Base-by-base conservation (phyloP, 2,797 vertebrate genomes). In the Alectoris magna region DNA sequence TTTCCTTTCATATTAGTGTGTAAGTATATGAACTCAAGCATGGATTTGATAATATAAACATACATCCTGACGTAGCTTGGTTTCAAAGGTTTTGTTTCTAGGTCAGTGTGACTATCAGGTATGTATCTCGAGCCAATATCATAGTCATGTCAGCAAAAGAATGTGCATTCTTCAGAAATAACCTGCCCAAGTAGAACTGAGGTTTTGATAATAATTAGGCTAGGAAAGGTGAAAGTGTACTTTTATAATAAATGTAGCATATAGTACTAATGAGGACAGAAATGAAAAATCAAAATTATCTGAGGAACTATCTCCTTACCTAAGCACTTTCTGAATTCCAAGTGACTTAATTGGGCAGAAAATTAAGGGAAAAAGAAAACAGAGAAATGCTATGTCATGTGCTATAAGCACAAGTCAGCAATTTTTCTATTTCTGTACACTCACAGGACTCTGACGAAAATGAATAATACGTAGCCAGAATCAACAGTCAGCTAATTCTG, bases 401-500 rank as follows among this genome's bases (percentile, higher is more conserved):
- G 14, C 72, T n/a, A 27, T 31, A 78, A 78, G 39, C 46, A 81
- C 9, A 69, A 67, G 46, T 55, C 15, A 80, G 60, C 31, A 62
- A 36, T 85, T 83, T 59, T 41, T 12, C 41, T 85, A 59, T 49
- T 77, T 62, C 77, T 11, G 26, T 56, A 34, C n/a, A 59, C 15
- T 67, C 70, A 72, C 23, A 36, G 36, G 23, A 62, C 22, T 63
- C 34, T 49, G 41, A 24, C 67, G 39, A 41, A 96, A 84, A 59
- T 87, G 72, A 74, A 88, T 72, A 77, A 76, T 63, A 48, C 93
- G 93, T 77, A 85, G 90, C 90, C 94, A 97, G 95, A 96, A 91
- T 86, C 66, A 94, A 84, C 38, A 48, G 48, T 70, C 55, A 90
- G 51, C 49, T 43, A n/a, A 55, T 73, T 63, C 49, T 74, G 38